A percentile compares a stretch with the other conserved stretches of the same genome.
These are phyloP conservation scores for Chymomyza costata DNA, from an alignment of 1,140 invertebrate species.

Conservation along the genomic window DNA sequence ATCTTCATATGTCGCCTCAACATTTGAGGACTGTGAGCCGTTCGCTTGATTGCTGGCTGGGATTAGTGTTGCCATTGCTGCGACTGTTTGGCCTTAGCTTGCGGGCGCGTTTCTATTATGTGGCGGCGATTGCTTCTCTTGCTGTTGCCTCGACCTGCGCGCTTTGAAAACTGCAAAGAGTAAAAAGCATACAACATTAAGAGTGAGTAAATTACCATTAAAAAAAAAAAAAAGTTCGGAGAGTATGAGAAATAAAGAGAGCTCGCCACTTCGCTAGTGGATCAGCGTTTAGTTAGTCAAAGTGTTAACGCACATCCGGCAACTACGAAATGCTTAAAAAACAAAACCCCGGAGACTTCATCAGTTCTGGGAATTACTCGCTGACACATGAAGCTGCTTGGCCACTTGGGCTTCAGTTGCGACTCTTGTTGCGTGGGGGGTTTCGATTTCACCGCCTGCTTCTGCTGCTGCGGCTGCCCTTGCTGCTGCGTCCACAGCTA, in stretches of 20 bases:
- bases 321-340: constrained; percentile 45
- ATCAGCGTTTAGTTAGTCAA: constrained; percentile 29
- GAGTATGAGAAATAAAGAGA: constrained; percentile 1
- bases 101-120: constrained; percentile 41
- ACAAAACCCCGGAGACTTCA: constrained; percentile 21
- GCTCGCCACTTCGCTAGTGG: too few relatives aligned
- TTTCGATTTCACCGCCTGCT: constrained; percentile 15
- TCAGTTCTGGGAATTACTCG: constrained; percentile 47
- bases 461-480: constrained; percentile 24
- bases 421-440: constrained; percentile 47
- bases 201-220: too few relatives aligned
- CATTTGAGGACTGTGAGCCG: constrained; percentile 72
- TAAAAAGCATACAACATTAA: background rate
- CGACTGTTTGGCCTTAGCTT: constrained; percentile 55
- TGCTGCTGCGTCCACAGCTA: too few relatives aligned
- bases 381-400: constrained; percentile 49
- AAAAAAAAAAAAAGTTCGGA: background rate
- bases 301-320: constrained; percentile 47
- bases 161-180: constrained; percentile 46
- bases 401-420: constrained; percentile 16
- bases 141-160: constrained; percentile 48
- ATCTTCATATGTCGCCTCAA: constrained; percentile 75
- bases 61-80: constrained; percentile 74
- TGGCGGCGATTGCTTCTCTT: constrained; percentile 32
- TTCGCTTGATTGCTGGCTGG: constrained; percentile 61